Base-by-base conservation (phyloP, 2,113 vertebrate genomes). In the Rissa tridactyla region DNA sequence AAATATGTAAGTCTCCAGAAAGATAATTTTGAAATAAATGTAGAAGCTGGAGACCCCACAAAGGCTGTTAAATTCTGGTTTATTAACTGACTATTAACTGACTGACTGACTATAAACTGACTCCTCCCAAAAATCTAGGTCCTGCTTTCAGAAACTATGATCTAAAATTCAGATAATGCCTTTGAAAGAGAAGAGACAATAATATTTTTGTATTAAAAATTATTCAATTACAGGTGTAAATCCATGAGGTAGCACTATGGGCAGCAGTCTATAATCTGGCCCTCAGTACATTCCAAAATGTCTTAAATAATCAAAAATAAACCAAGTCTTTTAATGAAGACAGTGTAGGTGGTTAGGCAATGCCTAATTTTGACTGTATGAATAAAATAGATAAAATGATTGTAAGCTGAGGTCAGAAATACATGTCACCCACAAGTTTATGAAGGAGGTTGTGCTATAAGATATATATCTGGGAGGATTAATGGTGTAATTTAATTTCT, bases 1-100 rank as follows among this genome's bases (percentile, higher is more conserved):
- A 81, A 81, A 66, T 0, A 0, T 18, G 4, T 44, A 36, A 73
- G 9, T 21, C 5, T 36, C 9, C 11, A 44, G 17, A 11, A 83
- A 79, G 7, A 57, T 27, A 55, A 29, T 79, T 85, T 92, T 17
- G 13, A 88, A 57, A 57, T 44, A 60, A 80, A 52, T 6, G 2
- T 57, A 47, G 46, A 71, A 72, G 12, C 29, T 49, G 21, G 17
- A 52, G 23, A 6, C 3, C 6, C 5, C 5, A 25, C 22, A 51
- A 64, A 29, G 10, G 5, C 23, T 47, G 6, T 83, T 69, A 70
- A 78, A 20, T 2, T 7, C 16, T 58, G 3, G 2, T 34, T 61
- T 89, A 5, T 57, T 82, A 81, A 30, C 23, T 47, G 34, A 27
- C 15, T 72, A 47, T 16, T 47, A 65, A 49, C 21, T 49, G 11